phyloP scores from a whole-genome alignment of 2,113 vertebrate species.

The Gobiocypris rarus region DNA sequence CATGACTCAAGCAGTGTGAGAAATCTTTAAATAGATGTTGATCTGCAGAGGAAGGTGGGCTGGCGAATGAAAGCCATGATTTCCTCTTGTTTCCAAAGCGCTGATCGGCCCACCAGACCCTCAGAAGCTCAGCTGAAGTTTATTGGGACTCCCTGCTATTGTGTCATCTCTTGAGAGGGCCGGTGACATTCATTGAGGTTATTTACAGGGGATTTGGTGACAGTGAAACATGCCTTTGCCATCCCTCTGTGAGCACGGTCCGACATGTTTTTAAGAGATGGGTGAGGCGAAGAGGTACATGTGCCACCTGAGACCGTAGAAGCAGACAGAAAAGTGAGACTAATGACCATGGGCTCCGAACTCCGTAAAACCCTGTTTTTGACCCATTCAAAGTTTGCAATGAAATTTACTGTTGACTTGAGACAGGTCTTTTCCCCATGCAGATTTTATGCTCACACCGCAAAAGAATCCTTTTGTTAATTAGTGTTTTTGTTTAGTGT shows the following conservation, averaged over 20 bases:
- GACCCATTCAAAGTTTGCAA: conserved; percentile 32
- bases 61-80: conserved; percentile 52
- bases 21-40: conserved; percentile 58
- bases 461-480: neutral
- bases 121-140: conserved; percentile 41
- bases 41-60: conserved; percentile 46
- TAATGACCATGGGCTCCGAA: conserved; percentile 48
- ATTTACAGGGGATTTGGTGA: conserved; percentile 59
- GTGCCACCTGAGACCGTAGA: conserved; percentile 51
- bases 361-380: conserved; percentile 50
- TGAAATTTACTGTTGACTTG: conserved; percentile 18
- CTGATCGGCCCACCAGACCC: conserved; percentile 36
- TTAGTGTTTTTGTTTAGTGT: neutral
- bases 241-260: conserved; percentile 35
- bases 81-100: conserved; percentile 57
- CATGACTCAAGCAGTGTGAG: conserved; percentile 62
- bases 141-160: conserved; percentile 53
- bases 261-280: conserved; percentile 50
- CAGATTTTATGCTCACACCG: neutral
- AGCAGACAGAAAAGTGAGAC: conserved; percentile 55
- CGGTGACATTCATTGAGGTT: conserved; percentile 61
- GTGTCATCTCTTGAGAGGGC: conserved; percentile 55
- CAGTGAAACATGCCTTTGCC: conserved; percentile 59
- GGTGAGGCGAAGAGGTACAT: conserved; percentile 49
- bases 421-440: neutral